Evolutionary conservation across 2,888 invertebrate species (phyloP).

Genomic region (Stramonita haemastoma): DNA sequence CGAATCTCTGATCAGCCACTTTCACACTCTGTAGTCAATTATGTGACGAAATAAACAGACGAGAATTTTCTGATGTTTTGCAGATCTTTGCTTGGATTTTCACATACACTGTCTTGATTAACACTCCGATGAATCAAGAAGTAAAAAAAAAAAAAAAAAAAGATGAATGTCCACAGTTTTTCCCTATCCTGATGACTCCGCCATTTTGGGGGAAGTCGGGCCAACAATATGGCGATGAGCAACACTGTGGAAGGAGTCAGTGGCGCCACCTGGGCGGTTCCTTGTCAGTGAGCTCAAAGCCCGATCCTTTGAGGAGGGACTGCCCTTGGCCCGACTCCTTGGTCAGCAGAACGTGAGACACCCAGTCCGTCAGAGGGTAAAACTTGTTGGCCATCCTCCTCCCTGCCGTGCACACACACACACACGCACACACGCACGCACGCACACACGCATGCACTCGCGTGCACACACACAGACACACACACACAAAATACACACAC

Average conservation of each 20-base stretch:
- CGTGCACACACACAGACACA: not conserved
- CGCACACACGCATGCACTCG: not conserved
- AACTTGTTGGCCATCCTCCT: slow-evolving; percentile 11
- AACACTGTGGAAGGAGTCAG: too few species aligned
- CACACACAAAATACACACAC: not conserved
- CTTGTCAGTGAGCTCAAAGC: not conserved
- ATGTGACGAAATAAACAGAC: too few species aligned
- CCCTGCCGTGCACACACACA: not conserved
- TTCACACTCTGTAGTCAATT: too few species aligned
- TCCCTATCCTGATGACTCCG: not conserved
- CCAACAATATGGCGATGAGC: too few species aligned
- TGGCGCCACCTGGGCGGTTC: not conserved
- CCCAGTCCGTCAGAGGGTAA: slow-evolving; percentile 22
- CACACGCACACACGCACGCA: not conserved
- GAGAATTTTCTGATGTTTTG: too few species aligned
- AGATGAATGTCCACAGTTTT: not conserved
- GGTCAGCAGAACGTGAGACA: not conserved
- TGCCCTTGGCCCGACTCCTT: not conserved
- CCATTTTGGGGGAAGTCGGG: too few species aligned
- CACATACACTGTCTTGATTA: too few species aligned
- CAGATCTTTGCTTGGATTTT: too few species aligned
- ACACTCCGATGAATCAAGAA: too few species aligned
- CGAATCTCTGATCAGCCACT: too few species aligned
- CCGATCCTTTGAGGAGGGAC: not conserved
- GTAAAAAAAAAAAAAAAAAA: too few species aligned